phyloP scores from a whole-genome alignment of 2,888 invertebrate genomes.

The Autographa gamma region DNA sequence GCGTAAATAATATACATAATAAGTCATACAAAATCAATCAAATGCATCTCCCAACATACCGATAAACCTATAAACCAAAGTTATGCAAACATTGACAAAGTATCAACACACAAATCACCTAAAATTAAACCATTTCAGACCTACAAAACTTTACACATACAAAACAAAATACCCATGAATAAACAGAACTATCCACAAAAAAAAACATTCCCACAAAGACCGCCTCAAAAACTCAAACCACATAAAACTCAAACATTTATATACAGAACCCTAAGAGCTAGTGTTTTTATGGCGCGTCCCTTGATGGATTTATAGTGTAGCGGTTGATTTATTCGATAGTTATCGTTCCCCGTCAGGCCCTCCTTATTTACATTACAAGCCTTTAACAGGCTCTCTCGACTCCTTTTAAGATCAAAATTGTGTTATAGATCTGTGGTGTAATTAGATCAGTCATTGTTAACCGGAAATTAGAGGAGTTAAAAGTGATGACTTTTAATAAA shows the following conservation, averaged over 20 bases:
- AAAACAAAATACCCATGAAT: no score
- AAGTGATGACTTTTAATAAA: no score
- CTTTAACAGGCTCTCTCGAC: conserved; percentile 13
- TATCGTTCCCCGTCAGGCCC: conserved; percentile 38
- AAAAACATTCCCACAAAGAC: neutral
- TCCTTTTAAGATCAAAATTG: conserved; percentile 18
- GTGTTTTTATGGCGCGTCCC: conserved; percentile 64
- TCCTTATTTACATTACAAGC: conserved; percentile 48
- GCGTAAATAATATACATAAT: no score
- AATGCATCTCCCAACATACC: no score
- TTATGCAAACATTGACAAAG: no score
- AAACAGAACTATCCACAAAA: neutral
- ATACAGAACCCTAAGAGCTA: conserved; percentile 50
- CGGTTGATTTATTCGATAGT: conserved; percentile 63
- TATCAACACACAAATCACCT: no score
- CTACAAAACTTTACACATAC: no score
- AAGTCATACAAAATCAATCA: no score
- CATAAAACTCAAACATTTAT: neutral
- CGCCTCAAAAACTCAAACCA: neutral
- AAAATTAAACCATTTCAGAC: no score
- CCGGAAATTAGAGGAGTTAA: no score
- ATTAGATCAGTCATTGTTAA: conserved; percentile 10
- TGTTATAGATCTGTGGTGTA: conserved; percentile 5
- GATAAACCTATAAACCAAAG: no score
- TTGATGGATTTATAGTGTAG: conserved; percentile 72